Evolutionary conservation across 2,888 invertebrate genomes (phyloP), one percentile per base, ranked within the genome.

Genomic region (Scaptomyza tumidula): DNA sequence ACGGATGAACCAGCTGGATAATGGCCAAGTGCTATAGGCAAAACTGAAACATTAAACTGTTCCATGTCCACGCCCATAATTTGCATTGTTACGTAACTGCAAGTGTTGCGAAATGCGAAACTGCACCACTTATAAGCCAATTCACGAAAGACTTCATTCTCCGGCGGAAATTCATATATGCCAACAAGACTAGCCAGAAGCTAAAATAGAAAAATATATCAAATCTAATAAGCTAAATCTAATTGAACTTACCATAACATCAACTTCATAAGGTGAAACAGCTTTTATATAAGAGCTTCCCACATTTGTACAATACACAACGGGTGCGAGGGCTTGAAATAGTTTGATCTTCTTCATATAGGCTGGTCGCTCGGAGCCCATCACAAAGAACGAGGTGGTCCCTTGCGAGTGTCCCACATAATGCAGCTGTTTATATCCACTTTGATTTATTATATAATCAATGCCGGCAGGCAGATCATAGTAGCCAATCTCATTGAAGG

Each of bases 371-470:
- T 90, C 86, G 4, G 93, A 90, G 44, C 92, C 91, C 87, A 93
- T 83, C 1, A 91, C 92, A 64, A 92, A 92, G 31, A 87, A 78
- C 0, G 89, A 70, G 0, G 93, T 93, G 0, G 93, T 93, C 27
- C 95, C 95, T 80, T 93, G 94, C 0, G 95, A 95, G 80, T 96
- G 95, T 0, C 95, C 96, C 24, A 95, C 90, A 80, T 95, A 96
- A 71, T 92, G 92, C 11, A 95, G 59, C 48, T 93, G 91, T 0
- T 91, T 69, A 16, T 92, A 90, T 0, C 50, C 90, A 0, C 94
- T 94, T 1, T 65, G 69, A 0, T 90, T 75, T 31, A 95, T 88
- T 0, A 94, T 92, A 78, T 94, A 93, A 85, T 96, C 94, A 24
- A 96, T 93, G 78, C 91, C 93, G 0, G 95, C 94, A 0, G 96